Base-by-base conservation (phyloP, 2,888 invertebrate genomes). In the Drosophila anomalata region DNA sequence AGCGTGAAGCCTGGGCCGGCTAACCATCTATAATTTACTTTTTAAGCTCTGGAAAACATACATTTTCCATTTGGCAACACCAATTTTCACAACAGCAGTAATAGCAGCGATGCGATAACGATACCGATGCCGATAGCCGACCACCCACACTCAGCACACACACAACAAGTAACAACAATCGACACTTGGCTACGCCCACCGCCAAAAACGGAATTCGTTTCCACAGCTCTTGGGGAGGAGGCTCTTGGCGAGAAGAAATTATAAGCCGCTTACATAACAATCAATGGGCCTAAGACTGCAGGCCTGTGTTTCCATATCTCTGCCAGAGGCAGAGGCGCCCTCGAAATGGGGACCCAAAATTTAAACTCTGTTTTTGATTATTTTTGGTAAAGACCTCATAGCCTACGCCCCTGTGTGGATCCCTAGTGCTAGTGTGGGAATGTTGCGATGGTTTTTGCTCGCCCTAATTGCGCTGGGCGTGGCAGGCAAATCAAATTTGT, bases 211-310 rank as follows among this genome's bases (percentile, higher is more conserved):
- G 71, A 76, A 71, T 73, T 76, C 73, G 75, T 65, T 78, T 72
- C 61, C 61, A 52, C 44, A 33, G 26, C 51, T 29, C 29, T 22
- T 5, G 31, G 8, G 17, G 46, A 8, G 17, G 46, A 0, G 9
- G 61, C 46, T 53, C 52, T 52, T n/a, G 60, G 42, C 52, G 22
- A 61, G 46, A 60, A 67, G 60, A 68, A 66, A 75, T 66, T 73
- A 71, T 80, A 80, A 80, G 79, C 79, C 55, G 80, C 83, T 80
- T 80, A 83, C 80, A 80, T 83, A 79, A 80, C 76, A 76, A 78
- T 79, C 78, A 76, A 68, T 73, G 75, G 66, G 60, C 53, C 76
- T 76, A 71, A 63, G 59, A 75, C 47, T 70, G 31, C 29, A 42
- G 58, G 54, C 29, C 69, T 14, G 22, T 47, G 51, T 69, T 51